Conservation (phyloP, 1,140 invertebrate species). For the Hirudo medicinalis region DNA sequence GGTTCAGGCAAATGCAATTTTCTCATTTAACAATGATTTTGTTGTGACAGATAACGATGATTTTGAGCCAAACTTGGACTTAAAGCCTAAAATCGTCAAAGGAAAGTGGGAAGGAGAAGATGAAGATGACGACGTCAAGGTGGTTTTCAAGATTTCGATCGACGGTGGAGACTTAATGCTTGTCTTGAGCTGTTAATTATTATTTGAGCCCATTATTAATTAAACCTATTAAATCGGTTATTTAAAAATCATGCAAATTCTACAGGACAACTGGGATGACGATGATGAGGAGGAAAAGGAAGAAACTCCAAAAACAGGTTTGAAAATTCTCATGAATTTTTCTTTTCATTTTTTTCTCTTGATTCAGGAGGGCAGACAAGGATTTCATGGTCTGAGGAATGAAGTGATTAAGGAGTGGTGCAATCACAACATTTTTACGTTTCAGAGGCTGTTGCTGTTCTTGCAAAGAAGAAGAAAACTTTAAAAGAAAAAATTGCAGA, state of each 20-base stretch:
- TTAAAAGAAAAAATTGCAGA: slow-evolving; percentile 6
- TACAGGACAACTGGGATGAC: slow-evolving; percentile 6
- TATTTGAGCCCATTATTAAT: neutral
- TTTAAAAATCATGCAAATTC: neutral
- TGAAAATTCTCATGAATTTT: neutral
- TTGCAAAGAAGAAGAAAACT: neutral
- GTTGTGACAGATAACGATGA: neutral
- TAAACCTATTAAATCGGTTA: neutral
- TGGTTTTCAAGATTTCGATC: neutral
- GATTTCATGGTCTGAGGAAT: no score
- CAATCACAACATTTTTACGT: neutral
- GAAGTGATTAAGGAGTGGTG: neutral
- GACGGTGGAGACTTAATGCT: neutral
- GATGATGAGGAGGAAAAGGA: slow-evolving; percentile 1
- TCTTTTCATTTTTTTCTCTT: neutral
- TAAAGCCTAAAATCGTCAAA: neutral
- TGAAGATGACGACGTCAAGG: slow-evolving; percentile 1
- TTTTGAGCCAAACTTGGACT: slow-evolving; percentile 9
- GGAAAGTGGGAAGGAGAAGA: slow-evolving; percentile 8
- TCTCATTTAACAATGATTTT: no score
- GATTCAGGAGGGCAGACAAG: neutral
- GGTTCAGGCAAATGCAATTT: no score
- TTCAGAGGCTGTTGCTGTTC: neutral
- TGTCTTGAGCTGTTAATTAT: neutral
- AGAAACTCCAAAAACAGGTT: neutral